Base-by-base conservation (phyloP, 2,888 invertebrate species). In the Stenichneumon culpator region DNA sequence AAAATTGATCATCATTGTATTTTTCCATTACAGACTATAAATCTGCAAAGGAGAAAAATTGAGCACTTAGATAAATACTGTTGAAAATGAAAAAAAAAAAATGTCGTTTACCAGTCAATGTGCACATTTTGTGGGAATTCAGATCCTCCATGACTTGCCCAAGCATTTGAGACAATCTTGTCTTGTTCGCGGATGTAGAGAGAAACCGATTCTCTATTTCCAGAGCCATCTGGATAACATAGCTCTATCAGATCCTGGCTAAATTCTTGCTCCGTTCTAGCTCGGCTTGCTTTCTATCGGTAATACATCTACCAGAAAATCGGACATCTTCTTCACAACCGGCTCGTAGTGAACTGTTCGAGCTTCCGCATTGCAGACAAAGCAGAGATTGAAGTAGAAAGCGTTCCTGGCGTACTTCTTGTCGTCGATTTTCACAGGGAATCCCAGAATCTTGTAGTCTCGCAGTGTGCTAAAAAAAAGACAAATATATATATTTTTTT, bases 301-400 rank as follows among this genome's bases (percentile, higher is more conserved):
- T 63, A 19, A 70, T 32, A 74, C 72, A 79, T 60, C 36, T 91
- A 97, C 97, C 93, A 99, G 95, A 94, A 98, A 99, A 92, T 98
- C 98, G 0, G 98, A 97, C 73, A 99, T 96, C 93, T 99, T 99
- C 91, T 97, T 98, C 0, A 99, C 98, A 9, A 99, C 97, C 0
- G 98, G 97, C 92, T 99, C 99, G 94, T 99, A 99, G 91, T 98
- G 98, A 1, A 98, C 97, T 0, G 98, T 98, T 81, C 98, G 96
- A 0, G 98, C 97, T 95, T 97, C 96, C 74, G 97, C 97, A 92
- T 98, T 98, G 92, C 98, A 99, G 0, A 99, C 98, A 93, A 99
- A 98, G 94, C 99, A 99, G 44, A 98, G 94, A 94, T 99, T 99
- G 94, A 99, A 99, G 86, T 98, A 97, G 91, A 98, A 97, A n/a